Percentiles rank a stretch among this genome's conserved stretches.
Evolutionary conservation across 2,113 vertebrate species (phyloP).

Genomic region (Desmodus rotundus): DNA sequence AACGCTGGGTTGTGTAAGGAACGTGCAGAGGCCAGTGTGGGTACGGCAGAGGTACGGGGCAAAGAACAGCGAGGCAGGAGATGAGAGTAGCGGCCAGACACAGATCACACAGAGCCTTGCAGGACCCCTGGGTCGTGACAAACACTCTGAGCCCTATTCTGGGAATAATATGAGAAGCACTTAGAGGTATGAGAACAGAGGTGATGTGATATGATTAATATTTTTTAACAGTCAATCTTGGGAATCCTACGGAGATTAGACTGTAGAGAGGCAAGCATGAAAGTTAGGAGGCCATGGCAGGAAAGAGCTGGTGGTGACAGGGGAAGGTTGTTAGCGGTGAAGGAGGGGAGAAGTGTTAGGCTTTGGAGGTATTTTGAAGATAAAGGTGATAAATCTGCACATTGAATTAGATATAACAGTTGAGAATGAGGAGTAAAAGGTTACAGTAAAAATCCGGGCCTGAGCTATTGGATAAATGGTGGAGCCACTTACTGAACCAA

Average conservation of each 20-base stretch:
- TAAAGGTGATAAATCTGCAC: neutral
- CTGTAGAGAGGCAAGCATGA: neutral
- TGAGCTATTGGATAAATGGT: neutral
- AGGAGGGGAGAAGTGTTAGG: neutral
- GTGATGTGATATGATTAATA: neutral
- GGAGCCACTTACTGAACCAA: neutral
- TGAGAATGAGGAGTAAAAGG: neutral
- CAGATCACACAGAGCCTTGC: neutral
- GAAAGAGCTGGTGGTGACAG: neutral
- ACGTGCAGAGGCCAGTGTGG: neutral
- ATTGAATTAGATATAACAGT: neutral
- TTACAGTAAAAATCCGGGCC: neutral
- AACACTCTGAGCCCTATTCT: neutral
- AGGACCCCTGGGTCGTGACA: neutral
- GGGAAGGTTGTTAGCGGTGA: neutral
- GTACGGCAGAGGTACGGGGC: neutral
- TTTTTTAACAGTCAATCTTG: neutral
- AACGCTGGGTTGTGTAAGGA: neutral
- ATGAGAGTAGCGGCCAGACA: neutral
- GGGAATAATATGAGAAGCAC: neutral
- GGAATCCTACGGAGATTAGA: neutral
- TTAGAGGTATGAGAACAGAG: neutral
- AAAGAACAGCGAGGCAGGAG: neutral
- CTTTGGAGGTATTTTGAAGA: neutral
- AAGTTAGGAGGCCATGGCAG: too few relatives aligned